Percentiles rank a stretch among this genome's conserved stretches.
Evolutionary conservation across 2,888 invertebrate species (phyloP).

Genomic region (Latrodectus elegans): DNA sequence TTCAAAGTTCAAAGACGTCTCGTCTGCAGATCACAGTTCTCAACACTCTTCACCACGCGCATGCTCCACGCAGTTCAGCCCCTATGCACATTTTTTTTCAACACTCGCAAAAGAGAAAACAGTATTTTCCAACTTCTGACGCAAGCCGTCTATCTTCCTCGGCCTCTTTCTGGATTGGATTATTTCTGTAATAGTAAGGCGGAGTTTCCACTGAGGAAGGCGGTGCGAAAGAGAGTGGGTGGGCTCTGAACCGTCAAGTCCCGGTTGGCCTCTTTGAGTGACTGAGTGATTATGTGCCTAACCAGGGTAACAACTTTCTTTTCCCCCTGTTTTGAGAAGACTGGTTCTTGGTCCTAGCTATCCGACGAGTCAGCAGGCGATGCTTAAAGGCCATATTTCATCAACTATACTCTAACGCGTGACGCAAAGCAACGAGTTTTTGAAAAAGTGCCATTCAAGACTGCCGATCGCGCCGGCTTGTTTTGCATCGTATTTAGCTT

Average conservation of each 20-base stretch:
- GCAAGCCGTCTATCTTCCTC: constrained; percentile 33
- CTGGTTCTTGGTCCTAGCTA: constrained; percentile 57
- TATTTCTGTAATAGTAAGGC: neutral
- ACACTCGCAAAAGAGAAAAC: constrained; percentile 7
- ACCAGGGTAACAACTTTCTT: constrained; percentile 68
- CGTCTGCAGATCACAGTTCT: constrained; percentile 31
- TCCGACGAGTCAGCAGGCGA: constrained; percentile 53
- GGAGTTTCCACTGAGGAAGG: constrained; percentile 17
- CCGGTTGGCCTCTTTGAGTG: constrained; percentile 67
- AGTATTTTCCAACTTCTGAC: constrained; percentile 39
- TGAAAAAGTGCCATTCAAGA: constrained; percentile 37
- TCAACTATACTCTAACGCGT: constrained; percentile 46
- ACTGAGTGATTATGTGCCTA: constrained; percentile 69
- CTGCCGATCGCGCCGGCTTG: constrained; percentile 8
- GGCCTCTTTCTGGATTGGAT: constrained; percentile 16
- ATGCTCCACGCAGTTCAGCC: constrained; percentile 33
- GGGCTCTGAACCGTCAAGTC: constrained; percentile 54
- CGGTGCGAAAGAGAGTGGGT: constrained; percentile 15
- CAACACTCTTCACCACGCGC: constrained; percentile 44
- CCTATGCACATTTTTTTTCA: constrained; percentile 5
- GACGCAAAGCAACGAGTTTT: constrained; percentile 46
- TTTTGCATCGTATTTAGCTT: constrained; percentile 12
- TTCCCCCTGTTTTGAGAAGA: constrained; percentile 61
- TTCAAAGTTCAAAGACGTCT: constrained; percentile 66
- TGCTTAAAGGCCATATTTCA: constrained; percentile 67